phyloP scores from a whole-genome alignment of 2,888 invertebrate species.

The Cheiracanthium punctorium region DNA sequence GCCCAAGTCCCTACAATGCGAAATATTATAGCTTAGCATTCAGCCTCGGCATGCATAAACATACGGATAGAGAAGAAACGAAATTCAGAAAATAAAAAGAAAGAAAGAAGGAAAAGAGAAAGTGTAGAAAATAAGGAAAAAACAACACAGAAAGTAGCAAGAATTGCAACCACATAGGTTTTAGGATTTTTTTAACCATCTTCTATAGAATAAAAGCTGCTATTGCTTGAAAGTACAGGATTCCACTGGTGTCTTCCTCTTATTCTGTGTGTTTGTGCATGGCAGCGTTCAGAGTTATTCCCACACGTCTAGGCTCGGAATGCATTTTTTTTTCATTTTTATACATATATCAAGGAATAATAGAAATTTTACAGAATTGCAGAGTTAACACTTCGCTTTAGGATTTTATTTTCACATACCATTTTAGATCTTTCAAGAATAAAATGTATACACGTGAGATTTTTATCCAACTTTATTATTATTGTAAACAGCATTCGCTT shows the following conservation, averaged over 20 bases:
- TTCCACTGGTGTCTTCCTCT: conserved; percentile 42
- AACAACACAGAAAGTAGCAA: background rate
- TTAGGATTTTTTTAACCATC: conserved; percentile 40
- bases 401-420: conserved; percentile 53
- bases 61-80: conserved; percentile 38
- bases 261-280: conserved; percentile 46
- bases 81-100: conserved; percentile 40
- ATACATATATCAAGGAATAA: conserved; percentile 37
- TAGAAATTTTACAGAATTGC: conserved; percentile 59
- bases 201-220: conserved; percentile 48
- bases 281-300: conserved; percentile 42
- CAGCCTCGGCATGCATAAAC: conserved; percentile 62
- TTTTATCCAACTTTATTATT: conserved; percentile 40
- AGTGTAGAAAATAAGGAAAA: background rate
- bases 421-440: conserved; percentile 12
- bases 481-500: background rate
- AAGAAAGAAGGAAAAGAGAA: background rate
- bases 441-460: conserved; percentile 24
- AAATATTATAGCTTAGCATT: conserved; percentile 70
- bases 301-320: conserved; percentile 19
- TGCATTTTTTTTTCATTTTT: conserved; percentile 22
- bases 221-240: conserved; percentile 45
- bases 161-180: conserved; percentile 21
- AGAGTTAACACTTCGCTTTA: conserved; percentile 65
- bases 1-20: conserved; percentile 50